These are phyloP conservation scores for Leptonema lineaticorne DNA, from an alignment of 1,140 invertebrate species.

Conservation along the genomic window DNA sequence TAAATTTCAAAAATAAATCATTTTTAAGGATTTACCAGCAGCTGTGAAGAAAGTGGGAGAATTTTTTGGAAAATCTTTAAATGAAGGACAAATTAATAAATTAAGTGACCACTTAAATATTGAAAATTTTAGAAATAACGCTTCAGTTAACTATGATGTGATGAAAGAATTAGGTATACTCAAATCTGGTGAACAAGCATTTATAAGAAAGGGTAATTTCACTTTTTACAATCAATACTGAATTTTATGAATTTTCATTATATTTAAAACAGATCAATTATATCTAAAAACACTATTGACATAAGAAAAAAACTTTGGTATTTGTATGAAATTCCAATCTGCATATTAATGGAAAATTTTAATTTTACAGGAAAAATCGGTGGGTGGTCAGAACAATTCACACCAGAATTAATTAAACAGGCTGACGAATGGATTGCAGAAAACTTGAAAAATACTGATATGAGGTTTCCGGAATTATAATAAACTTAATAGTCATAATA, in stretches of 20 bases:
- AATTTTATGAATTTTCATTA: too few relatives aligned
- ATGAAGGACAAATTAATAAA: conserved; percentile 54
- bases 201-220: conserved; percentile 63
- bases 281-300: background rate
- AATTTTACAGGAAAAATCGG: conserved; percentile 57
- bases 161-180: conserved; percentile 61
- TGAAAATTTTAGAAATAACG: conserved; percentile 72
- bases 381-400: conserved; percentile 66
- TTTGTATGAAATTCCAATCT: too few relatives aligned
- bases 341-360: conserved; percentile 9
- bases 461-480: conserved; percentile 54
- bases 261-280: too few relatives aligned
- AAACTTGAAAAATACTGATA: conserved; percentile 59
- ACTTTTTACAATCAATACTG: background rate
- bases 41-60: conserved; percentile 57
- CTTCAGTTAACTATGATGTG: conserved; percentile 66
- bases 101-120: conserved; percentile 68
- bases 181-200: conserved; percentile 54
- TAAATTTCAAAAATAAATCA: conserved; percentile 9
- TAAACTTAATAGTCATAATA: too few relatives aligned
- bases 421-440: conserved; percentile 65
- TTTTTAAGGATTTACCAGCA: conserved; percentile 57
- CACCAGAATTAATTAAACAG: conserved; percentile 56
- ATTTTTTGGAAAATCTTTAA: conserved; percentile 63
- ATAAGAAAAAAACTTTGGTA: background rate